phyloP scores from a whole-genome alignment of 1,140 invertebrate species.

The Pogonomyrmex barbatus region DNA sequence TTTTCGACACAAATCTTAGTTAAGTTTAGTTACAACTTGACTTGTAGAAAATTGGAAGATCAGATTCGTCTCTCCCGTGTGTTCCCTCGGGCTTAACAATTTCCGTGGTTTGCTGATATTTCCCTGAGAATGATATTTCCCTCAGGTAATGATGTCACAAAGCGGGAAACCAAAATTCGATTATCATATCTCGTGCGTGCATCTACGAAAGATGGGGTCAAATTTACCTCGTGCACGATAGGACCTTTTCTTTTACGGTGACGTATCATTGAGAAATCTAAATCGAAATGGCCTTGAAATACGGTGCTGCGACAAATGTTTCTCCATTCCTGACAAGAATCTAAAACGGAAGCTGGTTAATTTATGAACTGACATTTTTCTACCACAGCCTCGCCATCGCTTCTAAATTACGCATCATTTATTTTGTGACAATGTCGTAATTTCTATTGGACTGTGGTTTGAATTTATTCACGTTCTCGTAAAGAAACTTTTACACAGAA shows the following conservation, averaged over 20 bases:
- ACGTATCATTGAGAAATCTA: slow-evolving; percentile 69
- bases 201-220: slow-evolving; percentile 59
- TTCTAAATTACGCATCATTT: slow-evolving; percentile 48
- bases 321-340: slow-evolving; percentile 48
- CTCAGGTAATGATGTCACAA: slow-evolving; percentile 50
- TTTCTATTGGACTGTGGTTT: neutral
- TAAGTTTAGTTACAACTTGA: slow-evolving; percentile 14
- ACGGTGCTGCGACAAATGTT: slow-evolving; percentile 67
- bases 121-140: slow-evolving; percentile 26
- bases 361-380: slow-evolving; percentile 64
- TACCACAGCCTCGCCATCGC: neutral
- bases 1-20: neutral
- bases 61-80: slow-evolving; percentile 3
- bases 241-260: slow-evolving; percentile 15
- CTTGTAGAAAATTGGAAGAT: slow-evolving; percentile 38
- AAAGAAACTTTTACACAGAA: neutral
- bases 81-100: slow-evolving; percentile 3
- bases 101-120: neutral
- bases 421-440: slow-evolving; percentile 38
- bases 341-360: slow-evolving; percentile 51
- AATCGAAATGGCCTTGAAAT: slow-evolving; percentile 69
- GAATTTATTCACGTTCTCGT: slow-evolving; percentile 11
- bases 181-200: slow-evolving; percentile 69
- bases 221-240: slow-evolving; percentile 28
- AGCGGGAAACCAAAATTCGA: slow-evolving; percentile 67